Base-by-base conservation (phyloP, 2,888 invertebrate genomes). In the Heteromyza rotundicornis region DNA sequence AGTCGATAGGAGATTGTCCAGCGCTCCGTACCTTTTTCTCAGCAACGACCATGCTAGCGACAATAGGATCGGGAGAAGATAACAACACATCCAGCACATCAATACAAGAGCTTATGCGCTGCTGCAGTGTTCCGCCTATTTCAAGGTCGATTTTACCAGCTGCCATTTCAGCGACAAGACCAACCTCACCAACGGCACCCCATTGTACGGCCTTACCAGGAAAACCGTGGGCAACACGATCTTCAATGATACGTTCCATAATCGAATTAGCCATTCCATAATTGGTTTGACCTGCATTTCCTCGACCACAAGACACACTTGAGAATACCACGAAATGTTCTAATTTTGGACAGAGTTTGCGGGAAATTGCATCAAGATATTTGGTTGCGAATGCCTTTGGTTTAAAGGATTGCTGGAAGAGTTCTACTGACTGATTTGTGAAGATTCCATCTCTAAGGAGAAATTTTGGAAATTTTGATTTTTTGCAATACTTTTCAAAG, bases 191-290 rank as follows among this genome's bases (percentile, higher is more conserved):
- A 58, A 95, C 87, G 23, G 94, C 94, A 50, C 95, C 95, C 95
- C 95, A 95, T 80, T 96, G 92, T 12, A 96, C 88, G 1, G 95
- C 94, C 57, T 92, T 79, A 0, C 87, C 95, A 1, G 92, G 92
- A 1, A 89, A 85, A 0, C 92, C 91, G 16, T 89, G 88, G 57
- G 81, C 83, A 74, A 85, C 85, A 69, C 93, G 87, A 76, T 85
- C 85, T 81, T 93, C 95, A 76, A 92, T 92, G 68, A 95, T 89
- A 68, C 93, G 86, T 82, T 95, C 94, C 93, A 95, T 93, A 12
- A 91, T 87, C 0, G 94, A 93, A 84, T 95, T 96, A 24, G 94
- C 90, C 85, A 91, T 90, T 24, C 94, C 95, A 80, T 95, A 95
- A 56, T 73, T 68, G 1, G 91, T 89, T 84, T 96, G 95, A 1